A percentile compares a stretch with the other conserved stretches of the same genome.
These are phyloP conservation scores for Emmelina monodactyla DNA, from an alignment of 2,888 invertebrate genomes.

Conservation along the genomic window DNA sequence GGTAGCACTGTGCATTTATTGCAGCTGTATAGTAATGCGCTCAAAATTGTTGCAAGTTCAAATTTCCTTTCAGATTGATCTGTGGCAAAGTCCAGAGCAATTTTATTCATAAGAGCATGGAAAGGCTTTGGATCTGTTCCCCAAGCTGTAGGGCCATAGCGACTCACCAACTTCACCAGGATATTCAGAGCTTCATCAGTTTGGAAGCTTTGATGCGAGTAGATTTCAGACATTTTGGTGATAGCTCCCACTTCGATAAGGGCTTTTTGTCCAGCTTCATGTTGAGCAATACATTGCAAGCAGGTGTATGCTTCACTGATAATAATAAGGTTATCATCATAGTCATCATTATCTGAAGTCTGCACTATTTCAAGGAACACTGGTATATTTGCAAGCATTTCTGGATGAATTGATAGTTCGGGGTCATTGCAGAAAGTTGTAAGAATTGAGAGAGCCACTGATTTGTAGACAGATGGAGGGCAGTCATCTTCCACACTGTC, in stretches of 20 bases:
- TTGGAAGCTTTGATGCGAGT: slow-evolving; percentile 87
- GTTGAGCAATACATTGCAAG: slow-evolving; percentile 80
- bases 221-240: slow-evolving; percentile 84
- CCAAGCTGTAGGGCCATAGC: slow-evolving; percentile 80
- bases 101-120: slow-evolving; percentile 82
- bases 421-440: slow-evolving; percentile 86
- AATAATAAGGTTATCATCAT: slow-evolving; percentile 86
- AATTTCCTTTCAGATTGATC: slow-evolving; percentile 91
- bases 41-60: slow-evolving; percentile 82
- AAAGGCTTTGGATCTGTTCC: slow-evolving; percentile 80
- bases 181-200: slow-evolving; percentile 88
- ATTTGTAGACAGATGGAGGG: slow-evolving; percentile 88
- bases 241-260: slow-evolving; percentile 81
- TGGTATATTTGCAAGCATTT: slow-evolving; percentile 84
- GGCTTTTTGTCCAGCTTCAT: slow-evolving; percentile 81
- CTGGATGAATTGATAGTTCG: slow-evolving; percentile 80
- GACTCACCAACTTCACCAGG: slow-evolving; percentile 75
- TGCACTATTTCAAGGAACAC: slow-evolving; percentile 85
- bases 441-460: slow-evolving; percentile 86
- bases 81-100: slow-evolving; percentile 86
- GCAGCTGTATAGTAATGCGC: slow-evolving; percentile 77
- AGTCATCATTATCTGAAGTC: slow-evolving; percentile 82
- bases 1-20: slow-evolving; percentile 71
- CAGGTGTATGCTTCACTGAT: slow-evolving; percentile 88
- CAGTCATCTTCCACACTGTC: slow-evolving; percentile 85